Percentiles rank a stretch among this genome's conserved stretches.
Conservation (phyloP, 2,113 vertebrate genomes). For the Trematocara variabile region DNA sequence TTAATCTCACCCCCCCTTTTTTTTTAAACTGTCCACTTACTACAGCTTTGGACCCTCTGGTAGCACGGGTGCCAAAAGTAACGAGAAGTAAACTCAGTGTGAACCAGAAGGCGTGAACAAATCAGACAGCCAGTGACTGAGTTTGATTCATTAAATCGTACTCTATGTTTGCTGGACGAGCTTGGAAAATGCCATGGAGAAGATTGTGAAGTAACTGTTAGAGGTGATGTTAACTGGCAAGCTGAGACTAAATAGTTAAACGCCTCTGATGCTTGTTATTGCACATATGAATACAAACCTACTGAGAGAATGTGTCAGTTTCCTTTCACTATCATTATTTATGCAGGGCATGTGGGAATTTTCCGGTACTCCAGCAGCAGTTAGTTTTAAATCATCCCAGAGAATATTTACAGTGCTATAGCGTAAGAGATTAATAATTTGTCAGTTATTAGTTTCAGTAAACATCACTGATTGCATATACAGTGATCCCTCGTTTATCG, state of each 20-base stretch:
- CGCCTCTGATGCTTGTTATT: background rate
- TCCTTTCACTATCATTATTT: background rate
- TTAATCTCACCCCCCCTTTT: background rate
- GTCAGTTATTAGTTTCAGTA: background rate
- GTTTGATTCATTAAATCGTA: background rate
- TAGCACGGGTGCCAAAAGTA: background rate
- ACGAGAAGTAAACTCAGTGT: background rate
- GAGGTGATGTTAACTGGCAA: background rate
- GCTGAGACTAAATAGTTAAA: background rate
- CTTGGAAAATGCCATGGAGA: background rate
- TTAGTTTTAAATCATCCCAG: background rate
- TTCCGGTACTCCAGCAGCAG: background rate
- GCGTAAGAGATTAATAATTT: background rate
- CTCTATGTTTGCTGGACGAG: background rate
- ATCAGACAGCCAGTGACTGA: background rate
- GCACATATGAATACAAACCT: background rate
- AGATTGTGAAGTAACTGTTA: background rate
- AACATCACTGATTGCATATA: background rate
- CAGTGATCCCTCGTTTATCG: no score
- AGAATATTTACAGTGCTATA: background rate
- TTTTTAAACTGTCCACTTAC: background rate
- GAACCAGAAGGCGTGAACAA: background rate
- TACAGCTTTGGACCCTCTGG: background rate
- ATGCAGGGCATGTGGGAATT: background rate
- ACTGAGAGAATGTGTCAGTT: background rate